Evolutionary conservation across 2,797 vertebrate species (phyloP).

Genomic region (Dendrocincla fuliginosa): DNA sequence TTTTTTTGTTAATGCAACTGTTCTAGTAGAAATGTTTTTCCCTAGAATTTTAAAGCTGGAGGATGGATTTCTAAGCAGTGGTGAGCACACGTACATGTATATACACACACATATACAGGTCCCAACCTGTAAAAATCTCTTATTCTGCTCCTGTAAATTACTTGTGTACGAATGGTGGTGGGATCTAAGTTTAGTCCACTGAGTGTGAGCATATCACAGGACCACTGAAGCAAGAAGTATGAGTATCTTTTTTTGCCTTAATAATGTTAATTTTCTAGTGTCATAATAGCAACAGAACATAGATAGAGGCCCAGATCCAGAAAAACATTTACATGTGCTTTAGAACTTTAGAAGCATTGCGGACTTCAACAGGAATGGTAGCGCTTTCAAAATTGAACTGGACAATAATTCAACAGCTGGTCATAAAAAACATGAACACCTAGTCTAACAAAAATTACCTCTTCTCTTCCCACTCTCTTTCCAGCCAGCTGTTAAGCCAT

Average conservation of each 20-base stretch:
- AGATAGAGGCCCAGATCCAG: neutral
- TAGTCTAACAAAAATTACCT: neutral
- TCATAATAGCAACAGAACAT: neutral
- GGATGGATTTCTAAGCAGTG: neutral
- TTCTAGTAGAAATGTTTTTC: neutral
- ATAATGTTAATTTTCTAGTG: neutral
- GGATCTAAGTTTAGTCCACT: neutral
- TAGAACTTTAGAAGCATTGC: neutral
- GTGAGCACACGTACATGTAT: accelerated
- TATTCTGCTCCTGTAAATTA: neutral
- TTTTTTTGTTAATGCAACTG: neutral
- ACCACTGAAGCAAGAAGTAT: neutral
- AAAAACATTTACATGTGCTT: neutral
- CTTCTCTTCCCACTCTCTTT: neutral
- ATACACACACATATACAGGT: too few relatives aligned
- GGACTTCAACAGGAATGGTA: neutral
- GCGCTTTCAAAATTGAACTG: neutral
- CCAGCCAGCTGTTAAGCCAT: neutral
- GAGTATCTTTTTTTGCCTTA: neutral
- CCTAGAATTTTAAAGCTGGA: neutral
- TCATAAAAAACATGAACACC: neutral
- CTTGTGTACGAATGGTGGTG: neutral
- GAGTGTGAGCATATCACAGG: neutral
- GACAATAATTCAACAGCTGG: neutral
- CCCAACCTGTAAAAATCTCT: neutral